Evolutionary conservation across 2,113 vertebrate species (phyloP), one percentile per base, ranked within the genome.

Genomic region (Tamias sibiricus): DNA sequence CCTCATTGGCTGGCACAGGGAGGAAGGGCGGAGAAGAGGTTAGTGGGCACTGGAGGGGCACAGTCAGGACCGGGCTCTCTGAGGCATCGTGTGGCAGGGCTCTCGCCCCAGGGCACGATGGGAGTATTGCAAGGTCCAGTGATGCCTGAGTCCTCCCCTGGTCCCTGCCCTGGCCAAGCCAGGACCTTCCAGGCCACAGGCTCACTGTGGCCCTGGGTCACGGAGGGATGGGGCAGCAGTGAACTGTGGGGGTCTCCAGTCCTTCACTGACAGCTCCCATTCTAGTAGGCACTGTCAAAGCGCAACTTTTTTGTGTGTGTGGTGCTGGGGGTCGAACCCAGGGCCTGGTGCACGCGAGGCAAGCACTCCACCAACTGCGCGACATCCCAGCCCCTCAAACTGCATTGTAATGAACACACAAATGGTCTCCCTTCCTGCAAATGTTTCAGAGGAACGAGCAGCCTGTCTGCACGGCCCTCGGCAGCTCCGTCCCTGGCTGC

Each of bases 1-100:
- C 99, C 99, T 99, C 99, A 98, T 99, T 99, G 99, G 99, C 99
- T 99, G 94, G 99, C 99, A 96, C 98, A 98, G 96, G 98, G 98
- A 99, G 98, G 98, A 98, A 99, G 98, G 99, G 99, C 97, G 99
- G 98, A 99, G 98, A 99, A 98, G 35, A 99, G 26, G 98, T 99
- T 99, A 99, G 99, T 98, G 98, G 97, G 93, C 64, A 66, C 52
- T 0, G 74, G 3, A 42, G 40, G 2, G 2, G 76, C 90, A 74
- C 80, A 68, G 5, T 22, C 28, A 35, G 68, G 72, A 52, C 74
- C 28, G 35, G 85, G 71, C 24, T 22, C 57, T 77, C 17, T 2
- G 6, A 75, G 76, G 79, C 49, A 59, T 49, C 4, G 68, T 0
- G 54, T 2, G 42, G 68, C 75, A 42, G 42, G 32, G 74, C 12